These are phyloP conservation scores for Chymomyza fuscimana DNA, from an alignment of 2,888 invertebrate genomes.

Conservation along the genomic window DNA sequence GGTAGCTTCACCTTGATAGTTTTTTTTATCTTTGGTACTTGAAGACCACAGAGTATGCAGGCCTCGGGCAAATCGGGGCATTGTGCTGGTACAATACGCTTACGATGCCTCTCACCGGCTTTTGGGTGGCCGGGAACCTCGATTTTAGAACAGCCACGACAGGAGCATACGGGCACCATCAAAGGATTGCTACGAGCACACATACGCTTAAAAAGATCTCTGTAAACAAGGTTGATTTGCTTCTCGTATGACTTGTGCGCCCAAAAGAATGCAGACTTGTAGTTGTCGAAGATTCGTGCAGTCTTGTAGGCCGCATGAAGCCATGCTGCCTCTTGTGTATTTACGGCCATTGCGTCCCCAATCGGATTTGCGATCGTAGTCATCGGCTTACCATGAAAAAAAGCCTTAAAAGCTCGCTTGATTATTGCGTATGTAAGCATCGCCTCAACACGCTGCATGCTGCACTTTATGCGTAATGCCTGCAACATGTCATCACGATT, in stretches of 20 bases:
- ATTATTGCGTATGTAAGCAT: slow-evolving; percentile 72
- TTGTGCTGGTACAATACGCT: slow-evolving; percentile 43
- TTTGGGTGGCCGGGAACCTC: slow-evolving; percentile 44
- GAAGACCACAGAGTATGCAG: slow-evolving; percentile 61
- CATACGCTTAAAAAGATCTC: slow-evolving; percentile 56
- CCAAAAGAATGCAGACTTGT: slow-evolving; percentile 63
- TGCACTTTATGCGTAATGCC: slow-evolving; percentile 68
- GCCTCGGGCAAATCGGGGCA: slow-evolving; percentile 43
- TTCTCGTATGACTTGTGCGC: slow-evolving; percentile 66
- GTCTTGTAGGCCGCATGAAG: slow-evolving; percentile 73
- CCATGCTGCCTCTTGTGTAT: slow-evolving; percentile 67
- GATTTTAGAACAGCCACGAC: slow-evolving; percentile 47
- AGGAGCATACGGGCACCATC: slow-evolving; percentile 45
- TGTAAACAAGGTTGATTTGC: slow-evolving; percentile 63
- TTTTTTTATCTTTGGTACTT: slow-evolving; percentile 43
- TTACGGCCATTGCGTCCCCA: slow-evolving; percentile 60
- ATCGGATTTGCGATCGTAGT: slow-evolving; percentile 64
- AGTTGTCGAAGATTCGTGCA: slow-evolving; percentile 64
- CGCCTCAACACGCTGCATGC: slow-evolving; percentile 73
- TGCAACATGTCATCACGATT: slow-evolving; percentile 71
- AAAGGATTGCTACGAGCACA: slow-evolving; percentile 54
- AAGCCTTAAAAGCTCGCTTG: slow-evolving; percentile 76
- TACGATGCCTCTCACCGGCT: slow-evolving; percentile 23
- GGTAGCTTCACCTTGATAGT: slow-evolving; percentile 22
- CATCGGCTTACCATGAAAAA: slow-evolving; percentile 67